These are phyloP conservation scores for Argyra leucocephala DNA, from an alignment of 2,888 invertebrate species.

Conservation along the genomic window DNA sequence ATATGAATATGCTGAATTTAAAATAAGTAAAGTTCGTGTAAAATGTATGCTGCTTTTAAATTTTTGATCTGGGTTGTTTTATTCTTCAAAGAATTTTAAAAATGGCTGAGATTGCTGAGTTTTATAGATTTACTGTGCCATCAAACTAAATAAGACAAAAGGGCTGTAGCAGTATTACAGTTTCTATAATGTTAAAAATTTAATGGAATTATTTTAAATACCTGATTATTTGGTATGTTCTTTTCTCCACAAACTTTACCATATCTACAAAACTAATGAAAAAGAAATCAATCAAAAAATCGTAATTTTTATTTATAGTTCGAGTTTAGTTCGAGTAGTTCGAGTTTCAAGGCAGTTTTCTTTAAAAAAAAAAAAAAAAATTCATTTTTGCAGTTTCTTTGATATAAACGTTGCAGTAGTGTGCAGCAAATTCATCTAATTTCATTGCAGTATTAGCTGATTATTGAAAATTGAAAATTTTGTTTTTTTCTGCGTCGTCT, in stretches of 20 bases:
- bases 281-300: neutral
- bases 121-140: neutral
- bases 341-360: neutral
- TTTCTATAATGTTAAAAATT: neutral
- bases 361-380: neutral
- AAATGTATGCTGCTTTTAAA: neutral
- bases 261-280: neutral
- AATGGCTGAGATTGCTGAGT: neutral
- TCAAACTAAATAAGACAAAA: neutral
- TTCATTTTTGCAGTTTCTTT: neutral
- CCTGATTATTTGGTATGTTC: conserved; percentile 1
- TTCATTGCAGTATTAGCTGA: neutral
- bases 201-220: neutral
- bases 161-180: neutral
- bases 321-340: neutral
- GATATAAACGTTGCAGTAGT: neutral
- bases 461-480: neutral
- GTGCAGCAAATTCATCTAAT: neutral
- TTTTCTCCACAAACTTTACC: conserved; percentile 1
- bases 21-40: neutral
- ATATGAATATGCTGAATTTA: neutral
- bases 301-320: conserved; percentile 6
- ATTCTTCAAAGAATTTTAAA: neutral
- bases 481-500: neutral
- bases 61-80: neutral